Evolutionary conservation across 2,113 vertebrate genomes (phyloP), one percentile per base, ranked within the genome.

Genomic region (Podocnemis expansa): DNA sequence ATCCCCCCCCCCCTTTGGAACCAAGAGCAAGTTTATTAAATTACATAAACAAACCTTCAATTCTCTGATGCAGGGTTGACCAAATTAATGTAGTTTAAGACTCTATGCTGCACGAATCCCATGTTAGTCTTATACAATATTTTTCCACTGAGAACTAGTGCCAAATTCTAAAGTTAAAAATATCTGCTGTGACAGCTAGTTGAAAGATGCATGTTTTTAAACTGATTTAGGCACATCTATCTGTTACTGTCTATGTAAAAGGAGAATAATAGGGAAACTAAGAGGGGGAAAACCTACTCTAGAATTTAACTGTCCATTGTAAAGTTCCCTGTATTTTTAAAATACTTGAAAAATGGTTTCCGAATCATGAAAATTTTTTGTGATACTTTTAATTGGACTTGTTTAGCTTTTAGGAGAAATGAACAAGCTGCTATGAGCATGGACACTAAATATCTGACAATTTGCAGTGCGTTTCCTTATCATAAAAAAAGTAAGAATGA

Each of bases 1-100:
- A 78, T 94, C 41, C 79, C 75, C 96, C 81, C 89, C 82, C 90
- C 94, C 73, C 21, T 2, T 96, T 87, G 96, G 43, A 47, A 91
- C 38, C 19, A 83, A 29, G 5, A 87, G 41, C 56, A 89, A 63
- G 7, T 60, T 17, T 91, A 31, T 87, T 92, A 45, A 93, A 93
- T 85, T 31, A 56, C 38, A 5, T 4, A 94, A 89, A 60, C 73
- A 1, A 1, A 80, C 17, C 58, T 95, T 75, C 78, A 78, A 52
- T 92, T 96, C 21, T 2, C 82, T 47, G 47, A 8, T 47, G 25
- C 76, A 76, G 2, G 76, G 82, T 14, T 76, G 87, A 55, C 73
- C 11, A 5, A 6, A 8, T 73, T 19, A 43, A 12, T 58, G 34
- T 12, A 70, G 8, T 90, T 52, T 11, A 54, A 54, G 47, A 13